These are phyloP conservation scores for Danio tinwini DNA, from an alignment of 2,797 vertebrate species.

Conservation along the genomic window DNA sequence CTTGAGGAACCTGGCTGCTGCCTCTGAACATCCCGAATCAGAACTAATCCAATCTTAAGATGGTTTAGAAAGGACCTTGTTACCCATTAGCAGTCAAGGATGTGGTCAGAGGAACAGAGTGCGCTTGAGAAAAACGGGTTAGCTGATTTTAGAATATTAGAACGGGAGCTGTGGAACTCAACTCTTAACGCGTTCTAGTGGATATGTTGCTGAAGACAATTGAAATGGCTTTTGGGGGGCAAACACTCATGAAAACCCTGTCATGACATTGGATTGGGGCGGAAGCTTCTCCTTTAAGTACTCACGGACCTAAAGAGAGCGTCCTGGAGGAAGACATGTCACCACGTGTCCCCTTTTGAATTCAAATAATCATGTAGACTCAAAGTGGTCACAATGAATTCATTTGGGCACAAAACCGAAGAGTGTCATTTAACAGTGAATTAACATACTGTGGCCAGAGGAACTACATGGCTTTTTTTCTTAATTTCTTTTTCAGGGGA, in stretches of 20 bases:
- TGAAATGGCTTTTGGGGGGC: conserved; percentile 36
- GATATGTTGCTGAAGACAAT: conserved; percentile 55
- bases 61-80: conserved; percentile 52
- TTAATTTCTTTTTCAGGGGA: conserved; percentile 39
- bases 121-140: conserved; percentile 39
- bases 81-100: conserved; percentile 33
- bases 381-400: conserved; percentile 48
- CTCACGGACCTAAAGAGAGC: conserved; percentile 28
- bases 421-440: conserved; percentile 33
- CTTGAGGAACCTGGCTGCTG: conserved; percentile 46
- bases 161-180: conserved; percentile 42
- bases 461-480: conserved; percentile 22
- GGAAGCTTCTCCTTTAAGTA: conserved; percentile 44
- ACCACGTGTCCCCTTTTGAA: conserved; percentile 36
- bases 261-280: conserved; percentile 33
- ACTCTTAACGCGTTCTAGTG: conserved; percentile 32
- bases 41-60: conserved; percentile 45
- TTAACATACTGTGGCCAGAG: conserved; percentile 47
- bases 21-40: conserved; percentile 46
- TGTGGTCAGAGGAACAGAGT: conserved; percentile 28
- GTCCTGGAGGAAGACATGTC: conserved; percentile 39
- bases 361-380: conserved; percentile 35
- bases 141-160: conserved; percentile 48
- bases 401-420: conserved; percentile 26
- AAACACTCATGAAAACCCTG: conserved; percentile 43